A percentile compares a stretch with the other conserved stretches of the same genome.
These are phyloP conservation scores for Chamaedrilus cognettii DNA, from an alignment of 2,888 invertebrate species.

Conservation along the genomic window DNA sequence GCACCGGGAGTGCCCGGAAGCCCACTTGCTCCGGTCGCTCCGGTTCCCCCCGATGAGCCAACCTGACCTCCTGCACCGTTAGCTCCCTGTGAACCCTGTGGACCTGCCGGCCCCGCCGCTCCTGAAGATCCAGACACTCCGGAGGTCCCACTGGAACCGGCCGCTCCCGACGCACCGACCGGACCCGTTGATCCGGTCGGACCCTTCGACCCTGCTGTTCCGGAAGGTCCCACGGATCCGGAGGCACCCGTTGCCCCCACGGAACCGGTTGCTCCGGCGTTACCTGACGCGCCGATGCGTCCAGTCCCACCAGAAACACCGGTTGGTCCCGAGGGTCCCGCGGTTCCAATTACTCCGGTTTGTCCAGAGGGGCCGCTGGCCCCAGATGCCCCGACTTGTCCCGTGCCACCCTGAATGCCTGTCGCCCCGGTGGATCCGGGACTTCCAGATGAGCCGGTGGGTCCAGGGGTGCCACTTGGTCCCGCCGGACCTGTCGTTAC, in stretches of 20 bases:
- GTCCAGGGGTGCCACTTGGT: slow-evolving; percentile 10
- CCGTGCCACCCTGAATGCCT: slow-evolving; percentile 15
- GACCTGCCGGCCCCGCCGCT: slow-evolving; percentile 1
- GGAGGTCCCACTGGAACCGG: slow-evolving; percentile 8
- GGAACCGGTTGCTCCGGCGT: slow-evolving; percentile 22
- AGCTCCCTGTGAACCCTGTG: background rate
- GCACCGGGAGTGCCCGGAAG: background rate
- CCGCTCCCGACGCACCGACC: background rate
- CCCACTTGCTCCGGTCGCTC: background rate
- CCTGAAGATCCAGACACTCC: slow-evolving; percentile 13
- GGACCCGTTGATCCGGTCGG: slow-evolving; percentile 7
- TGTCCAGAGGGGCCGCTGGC: slow-evolving; percentile 26
- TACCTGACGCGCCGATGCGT: slow-evolving; percentile 23
- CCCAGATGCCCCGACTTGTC: slow-evolving; percentile 10
- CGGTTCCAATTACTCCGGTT: slow-evolving; percentile 44
- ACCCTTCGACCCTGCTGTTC: slow-evolving; percentile 23
- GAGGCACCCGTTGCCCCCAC: slow-evolving; percentile 9
- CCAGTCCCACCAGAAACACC: slow-evolving; percentile 19
- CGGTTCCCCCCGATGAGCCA: slow-evolving; percentile 2
- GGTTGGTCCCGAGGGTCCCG: slow-evolving; percentile 11
- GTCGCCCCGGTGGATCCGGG: slow-evolving; percentile 4
- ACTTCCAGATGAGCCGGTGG: slow-evolving; percentile 7
- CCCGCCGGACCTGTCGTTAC: too few relatives aligned
- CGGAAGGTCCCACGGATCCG: slow-evolving; percentile 12
- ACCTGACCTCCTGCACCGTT: background rate